Evolutionary conservation across 2,797 vertebrate species (phyloP), one percentile per base, ranked within the genome.

Genomic region (Ctenosaura bakeri): DNA sequence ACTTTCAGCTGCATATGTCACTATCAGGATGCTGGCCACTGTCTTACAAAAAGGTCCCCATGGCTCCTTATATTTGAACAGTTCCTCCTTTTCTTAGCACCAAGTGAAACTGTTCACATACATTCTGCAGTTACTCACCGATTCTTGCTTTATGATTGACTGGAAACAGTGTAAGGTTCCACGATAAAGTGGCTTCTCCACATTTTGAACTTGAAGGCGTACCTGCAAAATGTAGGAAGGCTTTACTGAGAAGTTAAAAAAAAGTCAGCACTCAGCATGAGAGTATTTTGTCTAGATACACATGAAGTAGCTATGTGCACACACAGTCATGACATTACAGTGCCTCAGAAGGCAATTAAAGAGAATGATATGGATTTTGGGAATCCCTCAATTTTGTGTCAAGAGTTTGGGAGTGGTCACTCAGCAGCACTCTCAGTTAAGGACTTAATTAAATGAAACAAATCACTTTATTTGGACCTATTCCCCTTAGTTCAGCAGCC

Each of bases 121-220:
- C 13, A 73, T 52, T 81, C 14, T 59, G 66, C 16, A 13, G 64
- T 8, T 90, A 98, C 99, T 96, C 97, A 99, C 99, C 69, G 98
- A 97, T 96, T 99, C 99, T 93, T 99, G 99, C 26, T 97, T 98
- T 95, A 99, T 94, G 95, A 99, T 99, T 89, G 99, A 98, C 96
- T 98, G 98, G 97, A 99, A 99, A 94, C 99, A 99, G 96, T 99
- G 99, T 85, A 96, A 90, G 6, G 99, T 99, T 89, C 99, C 99
- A 4, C 98, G 98, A 94, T 99, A 99, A 85, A 98, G 97, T 59
- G 98, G 98, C 95, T 98, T 99, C 88, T 98, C 97, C n/a, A 96
- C 90, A 94, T 94, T 98, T 97, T 99, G 99, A 84, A 99, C 98
- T 97, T 99, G 99, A 7, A 99, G 98, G 81, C 99, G 98, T 46